Evolutionary conservation across 2,888 invertebrate species (phyloP).

Genomic region (Chalcis sispes): DNA sequence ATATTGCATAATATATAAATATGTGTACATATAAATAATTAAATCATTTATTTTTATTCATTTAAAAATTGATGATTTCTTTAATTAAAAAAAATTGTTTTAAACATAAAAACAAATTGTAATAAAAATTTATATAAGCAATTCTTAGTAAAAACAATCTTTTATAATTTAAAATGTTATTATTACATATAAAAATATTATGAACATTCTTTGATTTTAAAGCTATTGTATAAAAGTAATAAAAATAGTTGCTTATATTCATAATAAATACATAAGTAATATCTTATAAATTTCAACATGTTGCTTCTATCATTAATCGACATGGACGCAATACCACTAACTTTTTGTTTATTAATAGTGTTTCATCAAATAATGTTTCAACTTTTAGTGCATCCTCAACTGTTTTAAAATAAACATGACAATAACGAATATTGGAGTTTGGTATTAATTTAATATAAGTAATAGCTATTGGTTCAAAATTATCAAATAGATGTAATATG

Average conservation of each 20-base stretch:
- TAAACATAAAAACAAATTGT: no score
- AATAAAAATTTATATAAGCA: no score
- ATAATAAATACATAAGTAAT: not conserved
- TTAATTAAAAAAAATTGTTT: no score
- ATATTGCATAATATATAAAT: no score
- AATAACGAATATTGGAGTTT: constrained; percentile 62
- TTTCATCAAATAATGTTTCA: constrained; percentile 63
- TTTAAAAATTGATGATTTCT: no score
- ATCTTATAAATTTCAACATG: not conserved
- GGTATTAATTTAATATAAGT: constrained; percentile 59
- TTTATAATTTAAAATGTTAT: not conserved
- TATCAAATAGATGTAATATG: constrained; percentile 67
- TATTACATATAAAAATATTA: not conserved
- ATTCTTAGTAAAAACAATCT: not conserved
- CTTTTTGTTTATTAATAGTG: constrained; percentile 57
- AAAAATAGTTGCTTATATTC: no score
- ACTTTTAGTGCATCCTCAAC: constrained; percentile 59
- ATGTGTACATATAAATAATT: no score
- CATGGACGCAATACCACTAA: constrained; percentile 64
- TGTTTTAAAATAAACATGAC: constrained; percentile 66
- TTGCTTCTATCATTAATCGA: constrained; percentile 50
- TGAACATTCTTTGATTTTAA: not conserved
- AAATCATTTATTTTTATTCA: no score
- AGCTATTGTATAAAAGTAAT: no score
- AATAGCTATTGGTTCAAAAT: constrained; percentile 65